A percentile compares a stretch with the other conserved stretches of the same genome.
Conservation (phyloP, 2,113 vertebrate genomes). For the Colossoma macropomum region DNA sequence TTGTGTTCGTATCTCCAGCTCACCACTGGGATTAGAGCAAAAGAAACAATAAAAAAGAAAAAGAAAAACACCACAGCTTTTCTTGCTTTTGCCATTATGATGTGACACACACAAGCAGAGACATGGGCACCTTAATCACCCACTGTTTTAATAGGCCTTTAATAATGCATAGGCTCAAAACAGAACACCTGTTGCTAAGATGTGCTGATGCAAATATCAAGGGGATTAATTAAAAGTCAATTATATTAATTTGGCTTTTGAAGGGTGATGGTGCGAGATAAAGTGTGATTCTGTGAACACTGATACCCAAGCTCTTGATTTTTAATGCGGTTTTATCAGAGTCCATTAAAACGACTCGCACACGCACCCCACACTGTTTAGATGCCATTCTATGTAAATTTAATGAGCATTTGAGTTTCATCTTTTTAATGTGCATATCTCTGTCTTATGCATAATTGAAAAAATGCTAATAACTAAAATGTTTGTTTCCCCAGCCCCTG, state of each 20-base stretch:
- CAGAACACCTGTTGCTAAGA: slow-evolving; percentile 83
- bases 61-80: slow-evolving; percentile 33
- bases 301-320: slow-evolving; percentile 59
- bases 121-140: slow-evolving; percentile 73
- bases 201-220: slow-evolving; percentile 90
- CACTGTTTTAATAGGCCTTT: slow-evolving; percentile 74
- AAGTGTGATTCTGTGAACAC: slow-evolving; percentile 63
- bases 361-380: slow-evolving; percentile 63
- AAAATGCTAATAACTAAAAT: slow-evolving; percentile 73
- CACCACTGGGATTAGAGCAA: not conserved
- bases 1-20: not conserved
- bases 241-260: slow-evolving; percentile 87
- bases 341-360: slow-evolving; percentile 67
- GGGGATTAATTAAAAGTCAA: slow-evolving; percentile 95
- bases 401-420: slow-evolving; percentile 71
- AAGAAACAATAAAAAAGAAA: slow-evolving; percentile 34
- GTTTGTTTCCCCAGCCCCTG: slow-evolving; percentile 59
- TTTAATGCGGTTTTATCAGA: slow-evolving; percentile 70
- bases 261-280: slow-evolving; percentile 85
- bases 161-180: slow-evolving; percentile 85
- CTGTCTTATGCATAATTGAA: slow-evolving; percentile 80
- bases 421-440: slow-evolving; percentile 73
- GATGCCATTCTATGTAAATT: slow-evolving; percentile 75
- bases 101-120: slow-evolving; percentile 63
- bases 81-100: slow-evolving; percentile 68